phyloP scores from a whole-genome alignment of 2,888 invertebrate species.

The Eupithecia abbreviata region DNA sequence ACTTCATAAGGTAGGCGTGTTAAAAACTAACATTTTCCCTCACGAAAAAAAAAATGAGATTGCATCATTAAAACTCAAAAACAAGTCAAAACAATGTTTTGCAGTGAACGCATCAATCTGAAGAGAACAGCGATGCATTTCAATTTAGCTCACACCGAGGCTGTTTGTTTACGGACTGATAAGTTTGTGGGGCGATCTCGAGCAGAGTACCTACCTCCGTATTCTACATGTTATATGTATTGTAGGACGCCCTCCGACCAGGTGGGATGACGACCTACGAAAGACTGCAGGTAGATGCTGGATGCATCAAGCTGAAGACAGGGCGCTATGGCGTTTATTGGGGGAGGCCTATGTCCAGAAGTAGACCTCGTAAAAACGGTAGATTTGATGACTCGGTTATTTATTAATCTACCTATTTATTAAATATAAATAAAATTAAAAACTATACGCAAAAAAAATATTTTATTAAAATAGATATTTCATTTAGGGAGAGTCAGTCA shows the following conservation, averaged over 20 bases:
- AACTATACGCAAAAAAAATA: no score
- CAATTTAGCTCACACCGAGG: conserved; percentile 27
- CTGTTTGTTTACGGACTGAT: conserved; percentile 24
- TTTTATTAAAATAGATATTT: no score
- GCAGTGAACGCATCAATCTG: conserved; percentile 2
- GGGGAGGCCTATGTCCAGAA: not conserved
- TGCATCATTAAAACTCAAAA: not conserved
- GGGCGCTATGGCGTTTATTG: no score
- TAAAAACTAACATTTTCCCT: no score
- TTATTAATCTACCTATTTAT: not conserved
- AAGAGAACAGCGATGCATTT: conserved; percentile 28
- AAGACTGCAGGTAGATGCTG: no score
- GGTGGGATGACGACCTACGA: no score
- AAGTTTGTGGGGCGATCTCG: conserved; percentile 38
- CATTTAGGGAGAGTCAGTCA: no score
- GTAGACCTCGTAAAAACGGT: not conserved
- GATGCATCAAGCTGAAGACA: no score
- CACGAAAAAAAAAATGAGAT: no score
- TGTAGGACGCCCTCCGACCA: not conserved
- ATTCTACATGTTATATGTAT: not conserved
- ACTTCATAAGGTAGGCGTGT: no score
- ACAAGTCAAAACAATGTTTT: not conserved
- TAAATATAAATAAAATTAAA: no score
- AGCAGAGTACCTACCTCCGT: not conserved
- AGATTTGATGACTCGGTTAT: not conserved